Percentiles rank a stretch among this genome's conserved stretches.
phyloP scores from a whole-genome alignment of 2,113 vertebrate species.

The Dipodomys ordii region DNA sequence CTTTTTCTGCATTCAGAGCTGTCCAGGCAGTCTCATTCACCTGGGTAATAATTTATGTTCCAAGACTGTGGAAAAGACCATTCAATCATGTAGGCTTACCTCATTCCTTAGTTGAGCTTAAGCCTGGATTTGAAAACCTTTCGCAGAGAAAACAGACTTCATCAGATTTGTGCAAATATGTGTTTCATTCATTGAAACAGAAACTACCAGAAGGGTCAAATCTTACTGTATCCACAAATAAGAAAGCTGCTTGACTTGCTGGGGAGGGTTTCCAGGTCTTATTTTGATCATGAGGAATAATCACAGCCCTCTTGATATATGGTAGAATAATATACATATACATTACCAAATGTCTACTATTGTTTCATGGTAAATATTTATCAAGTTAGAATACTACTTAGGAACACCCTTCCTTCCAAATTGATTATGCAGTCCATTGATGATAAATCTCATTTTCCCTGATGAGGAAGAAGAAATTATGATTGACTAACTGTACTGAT shows the following conservation, averaged over 20 bases:
- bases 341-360: neutral
- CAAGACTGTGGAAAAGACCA: neutral
- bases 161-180: conserved; percentile 13
- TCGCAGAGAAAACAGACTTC: neutral
- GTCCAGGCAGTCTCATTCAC: neutral
- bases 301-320: neutral
- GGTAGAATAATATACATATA: neutral
- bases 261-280: neutral
- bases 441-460: conserved; percentile 52
- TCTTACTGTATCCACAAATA: neutral
- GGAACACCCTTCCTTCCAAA: conserved; percentile 19
- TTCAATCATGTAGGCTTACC: neutral
- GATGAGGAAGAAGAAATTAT: conserved; percentile 21
- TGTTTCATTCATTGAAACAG: conserved; percentile 54
- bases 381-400: conserved; percentile 22
- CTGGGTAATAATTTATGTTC: neutral
- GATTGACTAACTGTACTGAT: conserved; percentile 12
- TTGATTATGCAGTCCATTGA: conserved; percentile 11
- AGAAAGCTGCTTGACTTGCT: neutral
- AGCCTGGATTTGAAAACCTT: conserved; percentile 4
- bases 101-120: conserved; percentile 8
- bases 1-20: conserved; percentile 37
- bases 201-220: neutral
- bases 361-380: neutral
- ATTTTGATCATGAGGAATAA: neutral